Conservation (phyloP, 1,140 invertebrate species). For the Branchinecta lindahli region DNA sequence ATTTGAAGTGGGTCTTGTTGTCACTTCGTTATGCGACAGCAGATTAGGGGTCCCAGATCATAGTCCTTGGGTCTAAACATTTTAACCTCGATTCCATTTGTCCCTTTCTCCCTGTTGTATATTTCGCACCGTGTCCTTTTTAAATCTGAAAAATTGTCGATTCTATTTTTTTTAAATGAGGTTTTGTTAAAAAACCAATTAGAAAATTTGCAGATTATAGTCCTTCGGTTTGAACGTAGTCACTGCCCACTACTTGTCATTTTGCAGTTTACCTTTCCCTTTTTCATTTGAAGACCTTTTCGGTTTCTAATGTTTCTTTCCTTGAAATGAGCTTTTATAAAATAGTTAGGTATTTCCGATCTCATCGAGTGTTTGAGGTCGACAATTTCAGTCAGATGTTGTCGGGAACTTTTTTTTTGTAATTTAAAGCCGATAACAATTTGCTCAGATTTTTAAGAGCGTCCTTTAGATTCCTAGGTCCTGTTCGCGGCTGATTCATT, state of each 20-base stretch:
- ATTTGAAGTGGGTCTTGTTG: too few relatives aligned
- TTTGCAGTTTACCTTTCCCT: background rate
- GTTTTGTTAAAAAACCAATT: background rate
- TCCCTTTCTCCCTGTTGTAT: background rate
- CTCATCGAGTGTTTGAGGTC: too few relatives aligned
- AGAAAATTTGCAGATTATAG: background rate
- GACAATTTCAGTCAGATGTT: too few relatives aligned
- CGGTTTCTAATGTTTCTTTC: background rate
- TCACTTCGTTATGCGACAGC: too few relatives aligned
- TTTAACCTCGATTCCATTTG: background rate
- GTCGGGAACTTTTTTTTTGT: too few relatives aligned
- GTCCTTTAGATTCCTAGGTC: too few relatives aligned
- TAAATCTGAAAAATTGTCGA: background rate
- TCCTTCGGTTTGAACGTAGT: conserved; percentile 1
- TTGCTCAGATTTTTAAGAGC: too few relatives aligned
- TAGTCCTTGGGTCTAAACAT: background rate
- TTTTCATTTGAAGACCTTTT: background rate
- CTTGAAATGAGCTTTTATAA: too few relatives aligned
- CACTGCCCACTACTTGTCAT: background rate
- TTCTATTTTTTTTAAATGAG: background rate
- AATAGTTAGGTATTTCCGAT: too few relatives aligned
- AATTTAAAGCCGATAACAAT: too few relatives aligned
- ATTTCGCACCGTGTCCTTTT: background rate
- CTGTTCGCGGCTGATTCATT: too few relatives aligned
- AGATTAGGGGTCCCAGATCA: too few relatives aligned